phyloP scores from a whole-genome alignment of 1,140 invertebrate species.

The Heliconius himera region DNA sequence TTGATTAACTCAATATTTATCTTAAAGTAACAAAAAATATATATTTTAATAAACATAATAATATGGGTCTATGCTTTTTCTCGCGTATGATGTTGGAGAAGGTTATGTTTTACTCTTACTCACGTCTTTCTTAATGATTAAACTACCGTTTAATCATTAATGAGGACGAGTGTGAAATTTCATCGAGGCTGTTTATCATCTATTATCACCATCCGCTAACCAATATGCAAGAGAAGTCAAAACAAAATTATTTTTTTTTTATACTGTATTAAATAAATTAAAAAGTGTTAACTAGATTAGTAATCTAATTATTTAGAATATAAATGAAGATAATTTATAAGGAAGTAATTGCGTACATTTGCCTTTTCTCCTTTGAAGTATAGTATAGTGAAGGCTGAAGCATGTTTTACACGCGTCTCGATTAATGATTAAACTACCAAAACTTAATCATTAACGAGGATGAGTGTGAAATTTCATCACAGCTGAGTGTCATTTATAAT shows the following conservation, averaged over 20 bases:
- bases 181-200: not conserved
- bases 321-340: too few relatives aligned
- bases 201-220: not conserved
- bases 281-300: too few relatives aligned
- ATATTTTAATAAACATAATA: too few relatives aligned
- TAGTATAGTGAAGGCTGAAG: too few relatives aligned
- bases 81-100: too few relatives aligned
- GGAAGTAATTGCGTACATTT: too few relatives aligned
- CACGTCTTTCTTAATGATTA: not conserved
- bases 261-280: too few relatives aligned
- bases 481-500: not conserved
- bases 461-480: not conserved
- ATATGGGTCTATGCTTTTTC: too few relatives aligned
- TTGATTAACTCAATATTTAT: not conserved
- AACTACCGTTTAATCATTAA: not conserved
- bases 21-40: not conserved
- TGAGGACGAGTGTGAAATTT: not conserved
- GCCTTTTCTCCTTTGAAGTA: too few relatives aligned
- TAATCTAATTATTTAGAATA: not conserved
- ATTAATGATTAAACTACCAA: conserved; percentile 8
- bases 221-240: too few relatives aligned
- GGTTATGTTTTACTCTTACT: not conserved
- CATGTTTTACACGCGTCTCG: not conserved
- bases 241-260: too few relatives aligned
- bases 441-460: not conserved